A percentile compares a stretch with the other conserved stretches of the same genome.
These are phyloP conservation scores for Pseudomugil tenellus DNA, from an alignment of 2,797 vertebrate genomes.

Conservation along the genomic window DNA sequence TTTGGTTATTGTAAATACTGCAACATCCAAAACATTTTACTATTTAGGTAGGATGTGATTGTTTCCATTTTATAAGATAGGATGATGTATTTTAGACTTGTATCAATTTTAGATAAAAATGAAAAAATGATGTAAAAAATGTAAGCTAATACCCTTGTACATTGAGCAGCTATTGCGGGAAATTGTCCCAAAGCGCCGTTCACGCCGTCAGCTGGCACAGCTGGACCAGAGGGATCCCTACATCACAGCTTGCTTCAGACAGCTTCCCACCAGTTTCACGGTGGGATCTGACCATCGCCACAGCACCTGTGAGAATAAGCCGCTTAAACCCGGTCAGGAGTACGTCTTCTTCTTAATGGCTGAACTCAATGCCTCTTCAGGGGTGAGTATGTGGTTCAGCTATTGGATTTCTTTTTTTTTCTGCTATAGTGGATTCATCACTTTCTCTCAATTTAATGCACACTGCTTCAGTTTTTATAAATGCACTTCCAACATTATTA, in stretches of 20 bases:
- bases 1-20: not conserved
- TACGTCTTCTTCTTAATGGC: slow-evolving; percentile 95
- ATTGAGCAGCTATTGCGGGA: slow-evolving; percentile 87
- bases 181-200: slow-evolving; percentile 82
- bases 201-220: slow-evolving; percentile 90
- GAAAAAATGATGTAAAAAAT: not conserved
- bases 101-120: not conserved
- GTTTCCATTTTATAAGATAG: not conserved
- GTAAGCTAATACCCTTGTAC: slow-evolving; percentile 16
- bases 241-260: slow-evolving; percentile 90
- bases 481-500: slow-evolving; percentile 1
- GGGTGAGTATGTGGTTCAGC: slow-evolving; percentile 80
- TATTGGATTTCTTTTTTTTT: not conserved
- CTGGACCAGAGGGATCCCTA: slow-evolving; percentile 90
- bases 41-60: slow-evolving; percentile 2
- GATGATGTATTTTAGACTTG: not conserved
- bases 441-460: slow-evolving; percentile 7
- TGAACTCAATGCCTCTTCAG: slow-evolving; percentile 86
- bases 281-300: slow-evolving; percentile 90
- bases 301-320: slow-evolving; percentile 91
- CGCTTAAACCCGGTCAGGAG: slow-evolving; percentile 90
- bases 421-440: slow-evolving; percentile 5
- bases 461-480: not conserved
- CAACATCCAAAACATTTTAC: slow-evolving; percentile 9
- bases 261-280: slow-evolving; percentile 87